Evolutionary conservation across 2,797 vertebrate genomes (phyloP).

Genomic region (Pipistrellus pipistrellus): DNA sequence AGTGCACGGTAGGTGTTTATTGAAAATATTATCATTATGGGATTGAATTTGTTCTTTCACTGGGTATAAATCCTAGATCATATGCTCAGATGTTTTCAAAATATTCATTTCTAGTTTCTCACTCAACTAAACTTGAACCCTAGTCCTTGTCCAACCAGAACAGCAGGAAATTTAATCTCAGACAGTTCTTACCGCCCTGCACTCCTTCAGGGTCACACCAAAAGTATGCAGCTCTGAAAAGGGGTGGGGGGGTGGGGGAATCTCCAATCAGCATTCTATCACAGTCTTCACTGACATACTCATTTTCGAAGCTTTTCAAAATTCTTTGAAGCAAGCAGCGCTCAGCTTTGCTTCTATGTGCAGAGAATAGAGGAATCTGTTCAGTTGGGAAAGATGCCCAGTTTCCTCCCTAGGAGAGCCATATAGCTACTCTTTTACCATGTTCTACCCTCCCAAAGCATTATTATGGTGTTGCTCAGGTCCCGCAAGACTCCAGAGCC

Average conservation of each 20-base stretch:
- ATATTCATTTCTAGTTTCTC: conserved; percentile 4
- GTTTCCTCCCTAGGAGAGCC: not conserved
- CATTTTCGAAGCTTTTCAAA: not conserved
- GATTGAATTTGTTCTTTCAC: not conserved
- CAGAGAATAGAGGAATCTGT: not conserved
- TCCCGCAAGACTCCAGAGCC: not conserved
- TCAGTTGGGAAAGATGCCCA: not conserved
- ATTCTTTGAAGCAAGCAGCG: not conserved
- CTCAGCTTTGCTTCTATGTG: not conserved
- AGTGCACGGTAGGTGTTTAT: not conserved
- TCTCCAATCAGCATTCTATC: not conserved
- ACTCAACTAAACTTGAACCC: conserved; percentile 25
- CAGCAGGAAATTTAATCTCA: not conserved
- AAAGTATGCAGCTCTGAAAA: not conserved
- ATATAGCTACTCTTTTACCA: not conserved
- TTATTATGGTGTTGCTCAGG: accelerated
- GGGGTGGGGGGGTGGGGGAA: too few relatives aligned
- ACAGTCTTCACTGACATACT: not conserved
- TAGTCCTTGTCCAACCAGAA: not conserved
- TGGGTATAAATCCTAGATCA: not conserved
- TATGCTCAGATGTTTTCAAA: conserved; percentile 26
- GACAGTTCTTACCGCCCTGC: not conserved
- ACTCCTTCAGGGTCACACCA: not conserved
- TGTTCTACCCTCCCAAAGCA: not conserved
- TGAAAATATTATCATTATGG: not conserved